Evolutionary conservation across 2,113 vertebrate genomes (phyloP).

Genomic region (Clarias gariepinus): DNA sequence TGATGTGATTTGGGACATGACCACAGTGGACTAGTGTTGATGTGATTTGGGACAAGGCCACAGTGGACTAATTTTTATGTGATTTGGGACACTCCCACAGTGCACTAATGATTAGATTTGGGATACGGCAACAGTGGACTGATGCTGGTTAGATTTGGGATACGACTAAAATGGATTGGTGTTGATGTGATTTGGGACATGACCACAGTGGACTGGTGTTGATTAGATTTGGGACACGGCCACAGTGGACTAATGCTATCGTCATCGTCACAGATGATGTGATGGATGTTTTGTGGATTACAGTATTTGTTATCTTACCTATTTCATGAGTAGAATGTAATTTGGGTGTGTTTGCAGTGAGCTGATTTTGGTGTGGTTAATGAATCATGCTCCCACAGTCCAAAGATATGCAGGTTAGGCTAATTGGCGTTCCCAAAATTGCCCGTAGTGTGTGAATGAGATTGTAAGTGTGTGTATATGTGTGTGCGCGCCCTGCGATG

Average conservation of each 20-base stretch:
- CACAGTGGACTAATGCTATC: not conserved
- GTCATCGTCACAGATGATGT: no score
- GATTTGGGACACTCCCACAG: not conserved
- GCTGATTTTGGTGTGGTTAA: not conserved
- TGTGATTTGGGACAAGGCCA: not conserved
- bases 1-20: not conserved
- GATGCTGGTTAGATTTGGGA: not conserved
- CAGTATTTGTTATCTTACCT: not conserved
- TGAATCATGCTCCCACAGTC: not conserved
- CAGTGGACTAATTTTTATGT: not conserved
- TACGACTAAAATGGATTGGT: not conserved
- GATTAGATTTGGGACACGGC: not conserved
- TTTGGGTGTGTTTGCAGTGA: not conserved
- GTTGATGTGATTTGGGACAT: not conserved
- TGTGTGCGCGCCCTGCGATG: no score
- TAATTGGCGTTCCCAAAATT: no score
- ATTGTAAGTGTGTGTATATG: no score
- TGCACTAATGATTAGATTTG: not conserved
- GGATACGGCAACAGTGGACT: not conserved
- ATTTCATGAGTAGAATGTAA: not conserved
- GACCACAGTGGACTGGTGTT: not conserved
- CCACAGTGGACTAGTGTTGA: not conserved
- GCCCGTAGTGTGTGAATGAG: no score
- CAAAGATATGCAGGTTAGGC: no score
- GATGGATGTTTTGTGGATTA: not conserved